Conservation (phyloP, 2,888 invertebrate genomes). For the Drosophila falleni region DNA sequence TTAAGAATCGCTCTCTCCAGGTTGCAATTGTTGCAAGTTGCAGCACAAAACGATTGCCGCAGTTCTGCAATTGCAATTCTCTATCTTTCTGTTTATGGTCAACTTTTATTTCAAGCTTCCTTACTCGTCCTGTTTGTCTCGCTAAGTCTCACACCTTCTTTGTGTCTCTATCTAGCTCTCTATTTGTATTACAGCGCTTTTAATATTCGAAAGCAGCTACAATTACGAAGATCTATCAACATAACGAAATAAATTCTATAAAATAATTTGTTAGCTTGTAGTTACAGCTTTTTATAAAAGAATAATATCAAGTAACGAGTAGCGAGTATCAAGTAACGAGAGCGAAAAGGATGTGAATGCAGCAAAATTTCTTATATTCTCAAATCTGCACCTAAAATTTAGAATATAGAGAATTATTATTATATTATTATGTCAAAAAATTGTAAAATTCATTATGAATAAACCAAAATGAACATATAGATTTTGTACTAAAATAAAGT, state of each 20-base stretch:
- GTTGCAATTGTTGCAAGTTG: slow-evolving; percentile 7
- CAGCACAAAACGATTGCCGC: slow-evolving; percentile 35
- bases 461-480: no score
- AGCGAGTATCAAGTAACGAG: background rate
- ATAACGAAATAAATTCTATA: background rate
- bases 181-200: no score
- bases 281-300: background rate
- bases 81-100: slow-evolving; percentile 9
- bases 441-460: no score
- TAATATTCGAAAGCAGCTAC: no score
- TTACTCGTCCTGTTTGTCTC: no score
- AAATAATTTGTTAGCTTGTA: no score
- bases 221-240: background rate
- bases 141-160: no score
- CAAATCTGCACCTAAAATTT: no score
- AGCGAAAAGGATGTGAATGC: background rate
- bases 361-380: no score
- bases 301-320: background rate
- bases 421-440: no score
- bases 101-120: slow-evolving; percentile 1
- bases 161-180: background rate
- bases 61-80: slow-evolving; percentile 15
- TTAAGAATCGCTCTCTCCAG: slow-evolving; percentile 49
- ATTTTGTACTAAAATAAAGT: no score
- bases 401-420: no score